phyloP scores from a whole-genome alignment of 2,888 invertebrate genomes.

The Drosophila tripunctata region DNA sequence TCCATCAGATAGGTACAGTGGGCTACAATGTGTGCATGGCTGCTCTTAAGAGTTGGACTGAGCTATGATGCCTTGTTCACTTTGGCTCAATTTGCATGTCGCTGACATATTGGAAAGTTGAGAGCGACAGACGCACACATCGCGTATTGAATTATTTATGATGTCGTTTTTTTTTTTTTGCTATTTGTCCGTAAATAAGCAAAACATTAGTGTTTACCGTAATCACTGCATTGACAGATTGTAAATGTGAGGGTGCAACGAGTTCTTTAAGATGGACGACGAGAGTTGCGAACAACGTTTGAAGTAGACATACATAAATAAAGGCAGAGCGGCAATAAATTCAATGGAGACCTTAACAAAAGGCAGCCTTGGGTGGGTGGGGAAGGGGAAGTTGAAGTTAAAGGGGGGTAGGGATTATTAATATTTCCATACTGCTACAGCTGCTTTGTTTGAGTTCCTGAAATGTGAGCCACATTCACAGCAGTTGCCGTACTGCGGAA shows the following conservation, averaged over 20 bases:
- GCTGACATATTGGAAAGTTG: constrained; percentile 27
- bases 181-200: constrained; percentile 10
- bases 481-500: constrained; percentile 37
- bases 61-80: neutral
- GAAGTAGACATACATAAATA: constrained; percentile 62
- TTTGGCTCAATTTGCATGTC: constrained; percentile 43
- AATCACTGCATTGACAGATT: constrained; percentile 54
- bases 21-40: neutral
- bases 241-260: constrained; percentile 33
- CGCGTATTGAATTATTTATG: constrained; percentile 52
- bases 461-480: constrained; percentile 50
- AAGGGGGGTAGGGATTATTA: constrained; percentile 56
- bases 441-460: constrained; percentile 69
- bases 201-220: constrained; percentile 45
- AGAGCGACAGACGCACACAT: neutral
- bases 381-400: too few relatives aligned
- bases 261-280: constrained; percentile 10
- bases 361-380: too few relatives aligned
- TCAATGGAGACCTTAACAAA: constrained; percentile 12
- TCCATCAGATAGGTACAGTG: constrained; percentile 23
- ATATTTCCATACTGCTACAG: constrained; percentile 68
- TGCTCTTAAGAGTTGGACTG: constrained; percentile 3
- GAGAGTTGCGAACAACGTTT: constrained; percentile 28
- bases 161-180: constrained; percentile 19
- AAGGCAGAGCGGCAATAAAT: constrained; percentile 58